Conservation (phyloP, 2,888 invertebrate genomes). For the Tipula helvola region DNA sequence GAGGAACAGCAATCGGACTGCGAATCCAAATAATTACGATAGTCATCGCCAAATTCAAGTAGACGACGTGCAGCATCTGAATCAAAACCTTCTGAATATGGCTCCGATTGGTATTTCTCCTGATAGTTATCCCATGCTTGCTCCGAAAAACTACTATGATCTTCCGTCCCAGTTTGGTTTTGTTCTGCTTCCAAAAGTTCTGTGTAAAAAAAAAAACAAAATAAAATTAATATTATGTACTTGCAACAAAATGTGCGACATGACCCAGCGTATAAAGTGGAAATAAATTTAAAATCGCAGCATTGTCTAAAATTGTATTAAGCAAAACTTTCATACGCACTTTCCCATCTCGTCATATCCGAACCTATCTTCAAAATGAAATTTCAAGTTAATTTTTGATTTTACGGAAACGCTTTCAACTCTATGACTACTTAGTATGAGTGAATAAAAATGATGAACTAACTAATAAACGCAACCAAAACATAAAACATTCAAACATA, state of each 20-base stretch:
- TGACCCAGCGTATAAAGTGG: background rate
- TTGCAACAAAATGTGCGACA: background rate
- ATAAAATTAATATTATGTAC: background rate
- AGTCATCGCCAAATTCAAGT: slow-evolving; percentile 82
- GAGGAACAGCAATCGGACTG: slow-evolving; percentile 79
- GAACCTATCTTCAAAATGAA: background rate
- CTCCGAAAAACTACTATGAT: slow-evolving; percentile 74
- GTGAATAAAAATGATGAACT: background rate
- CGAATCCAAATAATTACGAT: slow-evolving; percentile 76
- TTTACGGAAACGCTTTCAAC: background rate
- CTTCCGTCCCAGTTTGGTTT: slow-evolving; percentile 51
- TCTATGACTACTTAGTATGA: background rate
- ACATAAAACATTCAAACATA: background rate
- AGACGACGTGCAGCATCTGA: slow-evolving; percentile 72
- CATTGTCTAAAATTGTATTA: background rate
- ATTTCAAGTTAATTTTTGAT: background rate
- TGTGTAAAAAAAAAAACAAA: slow-evolving; percentile 11
- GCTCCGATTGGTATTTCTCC: slow-evolving; percentile 86
- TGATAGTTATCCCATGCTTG: slow-evolving; percentile 95
- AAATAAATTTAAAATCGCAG: background rate
- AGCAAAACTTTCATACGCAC: background rate
- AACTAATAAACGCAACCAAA: background rate
- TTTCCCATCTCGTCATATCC: background rate
- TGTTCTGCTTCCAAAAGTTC: slow-evolving; percentile 33
- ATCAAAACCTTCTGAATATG: slow-evolving; percentile 76